These are phyloP conservation scores for Orbicella faveolata DNA, from an alignment of 64 coral and sea anemone genomes.

Conservation along the genomic window DNA sequence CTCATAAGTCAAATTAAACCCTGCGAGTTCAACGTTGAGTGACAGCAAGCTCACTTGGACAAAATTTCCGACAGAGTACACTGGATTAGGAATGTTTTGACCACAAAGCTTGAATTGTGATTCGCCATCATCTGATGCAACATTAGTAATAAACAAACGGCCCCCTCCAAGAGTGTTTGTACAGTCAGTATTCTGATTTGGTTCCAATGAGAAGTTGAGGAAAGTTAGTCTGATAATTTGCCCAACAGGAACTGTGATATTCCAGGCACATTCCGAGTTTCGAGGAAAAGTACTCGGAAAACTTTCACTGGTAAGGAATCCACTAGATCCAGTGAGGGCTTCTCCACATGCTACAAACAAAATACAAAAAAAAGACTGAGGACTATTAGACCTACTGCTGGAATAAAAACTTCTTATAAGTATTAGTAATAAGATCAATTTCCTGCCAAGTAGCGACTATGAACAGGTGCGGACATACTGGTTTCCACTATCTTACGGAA, in stretches of 20 bases:
- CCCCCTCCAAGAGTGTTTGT: background rate
- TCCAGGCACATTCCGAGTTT: background rate
- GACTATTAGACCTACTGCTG: too few relatives aligned
- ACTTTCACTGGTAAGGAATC: background rate
- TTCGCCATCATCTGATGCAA: background rate
- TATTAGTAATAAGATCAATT: too few relatives aligned
- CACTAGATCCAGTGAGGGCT: background rate
- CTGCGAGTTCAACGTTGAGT: background rate
- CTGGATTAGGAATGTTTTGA: background rate
- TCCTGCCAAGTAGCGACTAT: too few relatives aligned
- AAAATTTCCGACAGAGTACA: background rate
- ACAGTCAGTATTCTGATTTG: background rate
- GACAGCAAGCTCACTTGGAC: background rate
- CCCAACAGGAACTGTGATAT: background rate
- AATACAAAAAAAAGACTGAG: background rate
- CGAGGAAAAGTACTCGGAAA: background rate
- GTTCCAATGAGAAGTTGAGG: background rate
- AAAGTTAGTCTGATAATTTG: constrained; percentile 6
- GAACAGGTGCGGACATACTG: too few relatives aligned
- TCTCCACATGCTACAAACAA: background rate
- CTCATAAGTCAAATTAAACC: constrained; percentile 13
- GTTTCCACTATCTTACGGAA: too few relatives aligned
- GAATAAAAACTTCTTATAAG: too few relatives aligned
- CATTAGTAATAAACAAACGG: background rate
- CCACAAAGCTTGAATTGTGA: background rate